Evolutionary conservation across 1,140 invertebrate genomes (phyloP).

Genomic region (Ceratina australensis): DNA sequence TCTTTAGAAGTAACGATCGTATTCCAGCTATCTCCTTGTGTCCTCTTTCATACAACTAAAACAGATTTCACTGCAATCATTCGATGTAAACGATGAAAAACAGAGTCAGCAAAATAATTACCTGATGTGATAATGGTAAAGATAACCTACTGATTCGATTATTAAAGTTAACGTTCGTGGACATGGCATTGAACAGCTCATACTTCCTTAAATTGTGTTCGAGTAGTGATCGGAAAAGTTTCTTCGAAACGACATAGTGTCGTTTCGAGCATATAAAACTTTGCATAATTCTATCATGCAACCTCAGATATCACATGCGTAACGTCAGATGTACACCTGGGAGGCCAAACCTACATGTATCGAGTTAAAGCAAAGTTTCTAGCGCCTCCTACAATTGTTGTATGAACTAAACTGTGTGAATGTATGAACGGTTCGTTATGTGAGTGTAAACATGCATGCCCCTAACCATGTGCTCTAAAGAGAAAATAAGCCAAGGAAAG

Average conservation of each 20-base stretch:
- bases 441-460: too few species aligned
- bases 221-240: slow-evolving; percentile 14
- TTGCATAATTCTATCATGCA: slow-evolving; percentile 65
- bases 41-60: slow-evolving; percentile 69
- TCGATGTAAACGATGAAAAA: neutral
- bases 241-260: slow-evolving; percentile 18
- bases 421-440: too few species aligned
- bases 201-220: slow-evolving; percentile 15
- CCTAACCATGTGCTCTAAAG: too few species aligned
- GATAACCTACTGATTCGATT: slow-evolving; percentile 41
- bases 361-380: too few species aligned
- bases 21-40: slow-evolving; percentile 78
- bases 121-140: slow-evolving; percentile 48
- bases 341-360: too few species aligned
- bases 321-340: too few species aligned
- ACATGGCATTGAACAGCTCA: neutral
- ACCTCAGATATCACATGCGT: neutral
- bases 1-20: slow-evolving; percentile 62
- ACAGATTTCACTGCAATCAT: neutral
- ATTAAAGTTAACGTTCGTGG: slow-evolving; percentile 15
- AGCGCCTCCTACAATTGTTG: too few species aligned
- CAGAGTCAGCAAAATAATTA: slow-evolving; percentile 31
- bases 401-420: too few species aligned
- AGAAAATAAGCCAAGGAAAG: too few species aligned
- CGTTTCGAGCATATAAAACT: slow-evolving; percentile 57